Conservation (phyloP, 2,888 invertebrate species). For the Cecidostiba fungosa region DNA sequence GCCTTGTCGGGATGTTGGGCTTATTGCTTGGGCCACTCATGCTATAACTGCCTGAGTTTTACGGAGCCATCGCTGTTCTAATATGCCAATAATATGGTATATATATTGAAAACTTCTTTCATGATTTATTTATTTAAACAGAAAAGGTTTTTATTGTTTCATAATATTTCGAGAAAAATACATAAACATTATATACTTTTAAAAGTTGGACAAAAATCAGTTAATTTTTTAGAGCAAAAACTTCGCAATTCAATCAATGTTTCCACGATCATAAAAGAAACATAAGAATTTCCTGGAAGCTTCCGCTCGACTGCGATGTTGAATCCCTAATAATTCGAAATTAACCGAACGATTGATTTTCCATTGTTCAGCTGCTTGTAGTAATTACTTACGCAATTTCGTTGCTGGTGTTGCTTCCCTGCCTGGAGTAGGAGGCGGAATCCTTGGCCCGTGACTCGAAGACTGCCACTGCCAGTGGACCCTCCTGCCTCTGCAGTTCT, state of each 20-base stretch:
- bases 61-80: too few relatives aligned
- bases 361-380: not conserved
- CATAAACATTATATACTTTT: too few relatives aligned
- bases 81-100: too few relatives aligned
- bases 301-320: not conserved
- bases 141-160: too few relatives aligned
- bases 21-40: too few relatives aligned
- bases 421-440: constrained; percentile 62
- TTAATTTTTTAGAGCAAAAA: too few relatives aligned
- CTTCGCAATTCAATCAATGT: not conserved
- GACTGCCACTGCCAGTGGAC: constrained; percentile 82
- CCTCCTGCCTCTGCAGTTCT: constrained; percentile 83
- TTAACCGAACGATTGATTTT: not conserved
- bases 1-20: too few relatives aligned
- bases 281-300: not conserved
- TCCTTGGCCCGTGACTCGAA: constrained; percentile 81
- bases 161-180: too few relatives aligned
- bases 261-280: not conserved
- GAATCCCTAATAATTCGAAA: not conserved
- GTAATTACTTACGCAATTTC: constrained; percentile 68
- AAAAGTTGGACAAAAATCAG: too few relatives aligned
- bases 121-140: too few relatives aligned
- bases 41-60: too few relatives aligned
- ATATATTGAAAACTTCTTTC: too few relatives aligned
- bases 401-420: constrained; percentile 66